phyloP scores from a whole-genome alignment of 2,797 vertebrate genomes.

The Scolopax bukidnonensis region DNA sequence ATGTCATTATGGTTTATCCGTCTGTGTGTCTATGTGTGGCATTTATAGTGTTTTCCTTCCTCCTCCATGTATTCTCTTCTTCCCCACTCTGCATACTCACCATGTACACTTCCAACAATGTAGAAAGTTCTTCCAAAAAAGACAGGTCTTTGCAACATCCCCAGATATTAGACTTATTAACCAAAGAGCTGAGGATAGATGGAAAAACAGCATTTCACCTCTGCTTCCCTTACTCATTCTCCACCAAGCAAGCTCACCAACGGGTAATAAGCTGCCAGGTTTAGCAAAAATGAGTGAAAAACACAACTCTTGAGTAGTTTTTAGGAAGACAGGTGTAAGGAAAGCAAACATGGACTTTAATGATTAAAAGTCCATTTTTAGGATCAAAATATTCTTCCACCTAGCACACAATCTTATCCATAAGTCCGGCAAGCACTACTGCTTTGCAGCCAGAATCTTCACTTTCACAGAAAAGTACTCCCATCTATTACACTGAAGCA shows the following conservation, averaged over 20 bases:
- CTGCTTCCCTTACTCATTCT: neutral
- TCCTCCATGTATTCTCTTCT: neutral
- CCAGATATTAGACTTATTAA: neutral
- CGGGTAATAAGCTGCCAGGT: neutral
- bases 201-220: neutral
- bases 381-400: neutral
- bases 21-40: neutral
- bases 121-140: neutral
- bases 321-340: neutral
- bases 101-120: neutral
- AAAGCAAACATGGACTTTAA: neutral
- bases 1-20: accelerated
- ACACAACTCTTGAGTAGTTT: neutral
- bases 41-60: neutral
- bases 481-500: neutral
- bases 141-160: neutral
- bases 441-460: neutral
- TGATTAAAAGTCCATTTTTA: neutral
- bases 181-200: neutral
- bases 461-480: neutral
- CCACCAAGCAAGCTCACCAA: neutral
- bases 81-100: neutral
- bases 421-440: neutral
- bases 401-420: neutral
- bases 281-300: neutral